Conservation (phyloP, 2,113 vertebrate species). For the Dipodomys stephensi region DNA sequence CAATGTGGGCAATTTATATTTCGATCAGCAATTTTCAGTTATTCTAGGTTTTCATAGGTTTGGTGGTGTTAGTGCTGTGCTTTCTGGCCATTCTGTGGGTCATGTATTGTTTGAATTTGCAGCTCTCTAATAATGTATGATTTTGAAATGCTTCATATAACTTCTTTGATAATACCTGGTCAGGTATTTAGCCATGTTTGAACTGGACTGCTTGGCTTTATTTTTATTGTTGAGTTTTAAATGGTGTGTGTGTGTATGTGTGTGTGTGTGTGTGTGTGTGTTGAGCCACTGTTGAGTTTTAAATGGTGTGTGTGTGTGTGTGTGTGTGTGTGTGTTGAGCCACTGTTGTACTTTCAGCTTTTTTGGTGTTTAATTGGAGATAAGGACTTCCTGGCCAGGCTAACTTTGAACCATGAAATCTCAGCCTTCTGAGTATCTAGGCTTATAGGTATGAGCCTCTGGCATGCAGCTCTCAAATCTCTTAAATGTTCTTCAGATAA, state of each 20-base stretch:
- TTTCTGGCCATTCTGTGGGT: background rate
- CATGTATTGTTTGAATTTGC: background rate
- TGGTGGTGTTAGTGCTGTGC: background rate
- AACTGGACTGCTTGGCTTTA: background rate
- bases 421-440: too few species aligned
- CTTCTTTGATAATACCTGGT: background rate
- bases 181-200: background rate
- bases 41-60: background rate
- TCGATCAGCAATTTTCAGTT: background rate
- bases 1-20: background rate
- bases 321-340: too few species aligned
- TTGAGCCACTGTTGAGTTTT: background rate
- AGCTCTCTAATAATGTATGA: background rate
- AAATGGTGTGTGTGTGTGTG: background rate
- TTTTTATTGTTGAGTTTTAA: slow-evolving; percentile 25
- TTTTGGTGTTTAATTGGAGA: too few species aligned
- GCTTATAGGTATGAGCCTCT: too few species aligned
- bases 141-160: background rate
- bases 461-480: too few species aligned
- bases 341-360: too few species aligned
- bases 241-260: background rate
- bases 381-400: too few species aligned
- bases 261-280: too few species aligned
- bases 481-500: background rate
- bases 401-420: too few species aligned